Evolutionary conservation across 2,888 invertebrate species (phyloP).

Genomic region (Ornithoptera priamus): DNA sequence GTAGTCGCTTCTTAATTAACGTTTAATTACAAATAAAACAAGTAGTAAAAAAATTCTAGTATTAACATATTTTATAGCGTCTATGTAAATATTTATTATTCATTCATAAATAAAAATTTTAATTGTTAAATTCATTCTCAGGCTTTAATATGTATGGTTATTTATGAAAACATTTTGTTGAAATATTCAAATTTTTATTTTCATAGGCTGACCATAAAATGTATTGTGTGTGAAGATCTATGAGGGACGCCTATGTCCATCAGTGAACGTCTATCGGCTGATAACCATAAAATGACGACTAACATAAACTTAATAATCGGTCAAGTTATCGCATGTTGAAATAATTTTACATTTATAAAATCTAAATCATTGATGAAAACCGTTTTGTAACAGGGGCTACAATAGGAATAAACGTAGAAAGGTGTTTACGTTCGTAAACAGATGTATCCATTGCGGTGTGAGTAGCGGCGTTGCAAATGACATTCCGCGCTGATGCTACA

Average conservation of each 20-base stretch:
- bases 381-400: background rate
- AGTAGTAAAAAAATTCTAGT: background rate
- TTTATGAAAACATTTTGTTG: too few relatives aligned
- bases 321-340: background rate
- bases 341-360: background rate
- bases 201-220: too few relatives aligned
- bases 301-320: background rate
- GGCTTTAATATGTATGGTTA: too few relatives aligned
- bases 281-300: too few relatives aligned
- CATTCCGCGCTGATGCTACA: constrained; percentile 64
- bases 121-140: too few relatives aligned
- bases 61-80: background rate
- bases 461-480: constrained; percentile 64
- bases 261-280: too few relatives aligned
- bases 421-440: constrained; percentile 40
- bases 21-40: constrained; percentile 2
- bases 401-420: constrained; percentile 6
- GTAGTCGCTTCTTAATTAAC: constrained; percentile 10
- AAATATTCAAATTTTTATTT: too few relatives aligned
- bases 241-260: too few relatives aligned
- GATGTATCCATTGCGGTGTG: constrained; percentile 59
- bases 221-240: too few relatives aligned
- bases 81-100: too few relatives aligned
- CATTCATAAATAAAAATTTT: too few relatives aligned
- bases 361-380: background rate